phyloP scores from a whole-genome alignment of 2,797 vertebrate genomes.

The Falco peregrinus region DNA sequence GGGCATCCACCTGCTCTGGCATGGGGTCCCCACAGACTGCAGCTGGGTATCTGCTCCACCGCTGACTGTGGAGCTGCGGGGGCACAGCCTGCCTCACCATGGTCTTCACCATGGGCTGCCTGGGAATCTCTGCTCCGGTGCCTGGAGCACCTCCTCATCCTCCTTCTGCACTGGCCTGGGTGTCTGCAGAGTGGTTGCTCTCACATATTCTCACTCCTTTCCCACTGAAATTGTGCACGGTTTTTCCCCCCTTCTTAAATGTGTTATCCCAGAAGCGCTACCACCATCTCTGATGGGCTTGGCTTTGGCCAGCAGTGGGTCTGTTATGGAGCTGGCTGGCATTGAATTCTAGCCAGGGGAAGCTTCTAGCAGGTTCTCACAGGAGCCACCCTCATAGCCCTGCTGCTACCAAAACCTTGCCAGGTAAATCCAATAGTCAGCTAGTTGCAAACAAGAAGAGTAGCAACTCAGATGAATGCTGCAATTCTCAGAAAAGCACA shows the following conservation, averaged over 20 bases:
- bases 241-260: background rate
- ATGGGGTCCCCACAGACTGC: background rate
- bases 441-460: background rate
- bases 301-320: background rate
- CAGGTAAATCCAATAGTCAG: background rate
- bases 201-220: background rate
- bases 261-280: background rate
- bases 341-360: background rate
- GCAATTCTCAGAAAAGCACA: background rate
- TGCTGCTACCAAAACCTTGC: background rate
- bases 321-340: background rate
- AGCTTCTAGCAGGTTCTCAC: background rate
- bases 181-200: background rate
- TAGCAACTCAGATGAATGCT: background rate
- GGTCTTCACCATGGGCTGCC: background rate
- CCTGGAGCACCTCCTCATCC: rapidly evolving
- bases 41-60: background rate
- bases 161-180: background rate
- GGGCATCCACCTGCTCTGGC: no score
- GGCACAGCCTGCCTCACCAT: background rate
- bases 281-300: background rate
- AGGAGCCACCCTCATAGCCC: background rate
- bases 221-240: background rate
- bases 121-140: background rate
- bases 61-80: background rate